These are phyloP conservation scores for Platynereis dumerilii DNA, from an alignment of 2,888 invertebrate genomes.

Conservation along the genomic window DNA sequence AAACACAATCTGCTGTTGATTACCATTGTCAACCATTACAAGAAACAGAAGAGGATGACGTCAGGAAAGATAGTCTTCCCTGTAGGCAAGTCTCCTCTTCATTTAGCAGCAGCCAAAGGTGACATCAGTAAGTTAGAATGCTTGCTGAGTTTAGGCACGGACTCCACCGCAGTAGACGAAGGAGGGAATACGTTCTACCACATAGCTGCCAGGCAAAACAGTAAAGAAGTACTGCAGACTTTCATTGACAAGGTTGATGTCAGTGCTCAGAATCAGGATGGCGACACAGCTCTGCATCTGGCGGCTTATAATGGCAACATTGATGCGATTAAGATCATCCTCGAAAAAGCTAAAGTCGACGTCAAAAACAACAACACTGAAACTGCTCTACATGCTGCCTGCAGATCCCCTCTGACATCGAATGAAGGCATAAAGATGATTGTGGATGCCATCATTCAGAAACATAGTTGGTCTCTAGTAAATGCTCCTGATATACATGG, in stretches of 20 bases:
- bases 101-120: conserved; percentile 44
- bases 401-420: conserved; percentile 41
- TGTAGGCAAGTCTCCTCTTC: conserved; percentile 42
- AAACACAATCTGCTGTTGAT: background rate
- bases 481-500: conserved; percentile 51
- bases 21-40: background rate
- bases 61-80: background rate
- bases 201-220: conserved; percentile 51
- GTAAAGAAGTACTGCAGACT: conserved; percentile 41
- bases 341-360: conserved; percentile 38
- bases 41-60: background rate
- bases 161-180: conserved; percentile 43
- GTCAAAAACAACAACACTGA: conserved; percentile 49
- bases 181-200: conserved; percentile 56
- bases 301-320: conserved; percentile 32
- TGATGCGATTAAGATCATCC: conserved; percentile 18
- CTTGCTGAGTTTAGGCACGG: conserved; percentile 46
- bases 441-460: conserved; percentile 56
- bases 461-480: conserved; percentile 56
- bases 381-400: conserved; percentile 54
- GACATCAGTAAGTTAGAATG: conserved; percentile 46
- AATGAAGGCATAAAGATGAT: conserved; percentile 44
- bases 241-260: conserved; percentile 42
- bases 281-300: conserved; percentile 39
- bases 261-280: conserved; percentile 45